Conservation (phyloP, 2,797 vertebrate species). For the Philypnodon macrostomus region DNA sequence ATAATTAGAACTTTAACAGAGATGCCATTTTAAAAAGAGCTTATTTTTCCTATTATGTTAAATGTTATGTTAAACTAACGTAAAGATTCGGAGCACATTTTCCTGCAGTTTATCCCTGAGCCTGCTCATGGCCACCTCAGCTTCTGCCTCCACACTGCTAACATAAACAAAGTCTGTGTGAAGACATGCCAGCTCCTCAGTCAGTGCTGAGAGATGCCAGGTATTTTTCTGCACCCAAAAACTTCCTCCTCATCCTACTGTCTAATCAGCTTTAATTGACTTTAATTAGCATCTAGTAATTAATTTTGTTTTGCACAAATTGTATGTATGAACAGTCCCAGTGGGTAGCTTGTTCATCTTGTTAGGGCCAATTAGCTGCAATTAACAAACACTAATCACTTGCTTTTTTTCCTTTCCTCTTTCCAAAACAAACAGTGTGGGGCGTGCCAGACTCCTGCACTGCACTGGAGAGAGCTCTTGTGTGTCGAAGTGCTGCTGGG, state of each 20-base stretch:
- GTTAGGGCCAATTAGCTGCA: constrained; percentile 99
- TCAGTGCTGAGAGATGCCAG: constrained; percentile 30
- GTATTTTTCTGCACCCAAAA: constrained; percentile 50
- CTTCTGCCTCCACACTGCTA: not conserved
- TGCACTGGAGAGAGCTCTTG: constrained; percentile 61
- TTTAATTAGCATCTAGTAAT: constrained; percentile 98
- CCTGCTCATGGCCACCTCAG: not conserved
- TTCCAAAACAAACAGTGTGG: constrained; percentile 92
- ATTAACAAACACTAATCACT: constrained; percentile 99
- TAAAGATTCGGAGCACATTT: not conserved
- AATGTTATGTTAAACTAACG: too few species aligned
- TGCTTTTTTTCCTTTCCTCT: constrained; percentile 80
- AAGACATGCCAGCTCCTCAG: constrained; percentile 26
- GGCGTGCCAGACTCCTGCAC: constrained; percentile 75
- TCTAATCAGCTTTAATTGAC: constrained; percentile 91
- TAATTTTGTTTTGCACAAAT: constrained; percentile 97
- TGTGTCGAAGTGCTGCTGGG: constrained; percentile 51
- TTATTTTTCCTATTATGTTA: too few species aligned
- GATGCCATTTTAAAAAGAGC: too few species aligned
- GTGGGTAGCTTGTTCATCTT: constrained; percentile 98
- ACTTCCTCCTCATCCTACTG: constrained; percentile 64
- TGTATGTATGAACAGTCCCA: constrained; percentile 95
- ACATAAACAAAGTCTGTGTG: constrained; percentile 1
- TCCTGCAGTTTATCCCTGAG: not conserved
- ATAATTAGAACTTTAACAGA: too few species aligned